Percentiles rank a stretch among this genome's conserved stretches.
phyloP scores from a whole-genome alignment of 2,113 vertebrate genomes.

The Rissa tridactyla region DNA sequence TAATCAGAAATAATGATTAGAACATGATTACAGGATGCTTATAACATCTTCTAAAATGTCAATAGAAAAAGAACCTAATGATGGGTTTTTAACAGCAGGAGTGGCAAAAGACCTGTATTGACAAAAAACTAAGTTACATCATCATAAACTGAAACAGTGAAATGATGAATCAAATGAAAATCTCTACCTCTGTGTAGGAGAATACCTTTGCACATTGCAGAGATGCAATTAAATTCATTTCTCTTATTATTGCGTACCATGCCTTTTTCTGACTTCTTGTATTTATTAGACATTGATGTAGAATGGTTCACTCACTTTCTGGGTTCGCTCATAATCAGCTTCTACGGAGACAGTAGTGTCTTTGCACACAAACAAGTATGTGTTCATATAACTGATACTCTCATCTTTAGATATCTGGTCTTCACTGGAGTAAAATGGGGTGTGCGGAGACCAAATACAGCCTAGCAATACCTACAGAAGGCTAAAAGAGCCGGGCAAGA shows the following conservation, averaged over 20 bases:
- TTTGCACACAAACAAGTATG: not conserved
- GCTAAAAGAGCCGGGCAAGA: not conserved
- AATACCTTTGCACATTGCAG: not conserved
- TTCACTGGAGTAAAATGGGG: not conserved
- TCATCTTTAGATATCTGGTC: not conserved
- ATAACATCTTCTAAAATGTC: not conserved
- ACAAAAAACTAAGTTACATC: not conserved
- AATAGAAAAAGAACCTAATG: not conserved
- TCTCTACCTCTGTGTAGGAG: not conserved
- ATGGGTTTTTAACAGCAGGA: not conserved
- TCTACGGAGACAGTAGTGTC: not conserved
- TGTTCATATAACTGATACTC: not conserved
- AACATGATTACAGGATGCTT: not conserved
- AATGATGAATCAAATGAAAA: not conserved
- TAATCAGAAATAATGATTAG: not conserved
- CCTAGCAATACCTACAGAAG: not conserved
- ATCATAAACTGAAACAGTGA: not conserved
- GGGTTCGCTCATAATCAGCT: not conserved
- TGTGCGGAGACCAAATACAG: not conserved
- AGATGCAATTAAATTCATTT: not conserved
- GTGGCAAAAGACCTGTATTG: not conserved
- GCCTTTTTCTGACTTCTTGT: not conserved
- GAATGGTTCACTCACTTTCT: not conserved
- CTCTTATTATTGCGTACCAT: not conserved
- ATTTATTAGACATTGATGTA: not conserved